These are phyloP conservation scores for Ictidomys tridecemlineatus DNA, from an alignment of 2,113 vertebrate genomes.

Conservation along the genomic window DNA sequence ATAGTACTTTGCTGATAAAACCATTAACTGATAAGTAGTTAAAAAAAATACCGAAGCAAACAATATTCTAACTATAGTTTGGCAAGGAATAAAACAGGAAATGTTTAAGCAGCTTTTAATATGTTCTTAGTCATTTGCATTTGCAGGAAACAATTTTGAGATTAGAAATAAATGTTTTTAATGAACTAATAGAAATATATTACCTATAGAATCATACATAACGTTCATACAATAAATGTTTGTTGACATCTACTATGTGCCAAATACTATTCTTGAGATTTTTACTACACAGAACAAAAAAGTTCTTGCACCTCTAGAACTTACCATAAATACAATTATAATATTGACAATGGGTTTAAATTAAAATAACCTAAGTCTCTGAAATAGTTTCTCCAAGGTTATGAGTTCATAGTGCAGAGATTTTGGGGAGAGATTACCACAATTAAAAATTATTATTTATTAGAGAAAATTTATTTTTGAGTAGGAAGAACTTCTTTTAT, in stretches of 20 bases:
- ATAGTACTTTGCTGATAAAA: constrained; percentile 41
- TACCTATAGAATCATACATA: constrained; percentile 20
- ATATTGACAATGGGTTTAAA: constrained; percentile 47
- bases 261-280: constrained; percentile 22
- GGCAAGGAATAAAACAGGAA: constrained; percentile 20
- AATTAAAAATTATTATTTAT: constrained; percentile 12
- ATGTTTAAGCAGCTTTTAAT: constrained; percentile 50
- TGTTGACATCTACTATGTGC: background rate
- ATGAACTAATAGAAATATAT: constrained; percentile 43
- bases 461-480: background rate
- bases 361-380: constrained; percentile 39
- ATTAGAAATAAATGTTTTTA: constrained; percentile 63
- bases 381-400: constrained; percentile 36
- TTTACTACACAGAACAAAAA: constrained; percentile 37
- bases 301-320: background rate
- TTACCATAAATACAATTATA: constrained; percentile 40
- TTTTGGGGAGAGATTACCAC: constrained; percentile 26
- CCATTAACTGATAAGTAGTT: constrained; percentile 32
- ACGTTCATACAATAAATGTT: constrained; percentile 47
- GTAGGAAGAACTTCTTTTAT: background rate
- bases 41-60: constrained; percentile 28
- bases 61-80: constrained; percentile 21
- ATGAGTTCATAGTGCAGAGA: constrained; percentile 1
- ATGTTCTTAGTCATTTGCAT: constrained; percentile 56
- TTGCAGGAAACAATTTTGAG: constrained; percentile 53